These are phyloP conservation scores for Nebria brevicollis DNA, from an alignment of 2,888 invertebrate species.

Conservation along the genomic window DNA sequence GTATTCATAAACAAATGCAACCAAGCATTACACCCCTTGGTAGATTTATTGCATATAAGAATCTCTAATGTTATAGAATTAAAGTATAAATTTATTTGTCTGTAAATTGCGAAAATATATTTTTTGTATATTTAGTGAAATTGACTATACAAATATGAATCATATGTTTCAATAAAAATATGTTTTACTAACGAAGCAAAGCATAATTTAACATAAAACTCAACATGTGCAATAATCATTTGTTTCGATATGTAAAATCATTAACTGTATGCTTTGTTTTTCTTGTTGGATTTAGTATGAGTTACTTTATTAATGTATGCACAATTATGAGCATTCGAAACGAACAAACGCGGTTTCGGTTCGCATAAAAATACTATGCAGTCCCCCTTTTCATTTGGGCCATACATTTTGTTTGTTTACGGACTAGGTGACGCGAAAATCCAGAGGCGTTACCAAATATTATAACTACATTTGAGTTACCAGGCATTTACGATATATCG, in stretches of 20 bases:
- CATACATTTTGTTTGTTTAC: constrained; percentile 9
- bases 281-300: constrained; percentile 18
- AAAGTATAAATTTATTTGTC: too few species aligned
- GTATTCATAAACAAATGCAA: too few species aligned
- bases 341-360: constrained; percentile 7
- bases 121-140: too few species aligned
- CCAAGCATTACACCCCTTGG: too few species aligned
- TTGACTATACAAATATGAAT: neutral
- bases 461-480: neutral
- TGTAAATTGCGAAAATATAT: too few species aligned
- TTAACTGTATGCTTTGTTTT: constrained; percentile 34
- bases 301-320: constrained; percentile 27
- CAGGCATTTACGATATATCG: too few species aligned
- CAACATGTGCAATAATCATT: constrained; percentile 38
- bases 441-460: neutral
- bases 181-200: constrained; percentile 19
- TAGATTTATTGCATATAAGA: too few species aligned
- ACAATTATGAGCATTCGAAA: constrained; percentile 44
- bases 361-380: constrained; percentile 28
- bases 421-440: neutral
- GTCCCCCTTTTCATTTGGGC: neutral
- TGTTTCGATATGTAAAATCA: constrained; percentile 42
- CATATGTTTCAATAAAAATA: neutral
- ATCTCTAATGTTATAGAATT: too few species aligned
- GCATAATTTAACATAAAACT: constrained; percentile 35